Evolutionary conservation across 2,113 vertebrate genomes (phyloP), one percentile per base, ranked within the genome.

Genomic region (Antennarius striatus): DNA sequence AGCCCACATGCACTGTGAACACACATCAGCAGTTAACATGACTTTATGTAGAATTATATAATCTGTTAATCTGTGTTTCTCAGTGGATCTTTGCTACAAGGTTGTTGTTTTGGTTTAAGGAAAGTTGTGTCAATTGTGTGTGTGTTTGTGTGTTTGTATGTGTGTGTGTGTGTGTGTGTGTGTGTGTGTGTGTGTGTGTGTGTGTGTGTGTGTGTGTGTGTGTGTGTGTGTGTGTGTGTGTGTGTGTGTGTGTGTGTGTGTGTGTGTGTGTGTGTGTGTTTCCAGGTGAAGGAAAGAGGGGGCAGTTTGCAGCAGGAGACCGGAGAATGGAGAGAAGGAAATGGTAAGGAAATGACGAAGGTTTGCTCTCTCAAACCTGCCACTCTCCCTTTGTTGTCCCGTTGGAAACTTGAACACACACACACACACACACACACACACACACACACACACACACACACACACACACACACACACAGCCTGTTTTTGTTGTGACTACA

Each of bases 281-380:
- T 85, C 57, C 75, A 85, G 82, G 79, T 89, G 84, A 75, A 82
- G 82, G 82, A 83, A 83, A 87, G 71, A 86, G 81, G 71, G 83
- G 79, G 71, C 71, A 83, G 82, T 59, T 66, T 74, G 56, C 84
- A 83, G 78, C 76, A 76, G 71, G 68, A 77, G 76, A 72, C 65
- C 54, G 12, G 75, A 84, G 83, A 87, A 85, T 85, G 75, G 89
- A 92, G 89, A 71, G 81, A 91, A 91, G 88, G 91, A 90, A 92
- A 91, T 82, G 74, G 91, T 90, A 93, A 91, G 92, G 90, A 91
- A 90, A 83, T 92, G 88, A 91, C 83, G 77, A 75, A 75, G 76
- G 63, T 81, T 69, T 86, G 74, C 36, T 75, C 83, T 86, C 66
- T 82, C 77, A 73, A 73, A 80, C 71, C 81, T 68, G 73, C 82